Evolutionary conservation across 2,113 vertebrate genomes (phyloP).

Genomic region (Eonycteris spelaea): DNA sequence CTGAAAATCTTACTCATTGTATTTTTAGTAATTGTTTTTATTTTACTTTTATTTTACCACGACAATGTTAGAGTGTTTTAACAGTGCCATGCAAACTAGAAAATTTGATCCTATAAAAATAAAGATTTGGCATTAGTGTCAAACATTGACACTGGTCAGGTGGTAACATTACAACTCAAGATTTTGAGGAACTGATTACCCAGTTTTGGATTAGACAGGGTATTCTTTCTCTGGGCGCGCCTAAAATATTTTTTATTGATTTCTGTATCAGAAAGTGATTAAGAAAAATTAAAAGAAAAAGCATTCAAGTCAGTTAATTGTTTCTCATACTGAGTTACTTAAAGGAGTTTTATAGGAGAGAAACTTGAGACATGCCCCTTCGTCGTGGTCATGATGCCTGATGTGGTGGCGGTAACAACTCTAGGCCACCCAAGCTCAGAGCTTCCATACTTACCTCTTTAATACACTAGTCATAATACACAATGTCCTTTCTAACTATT

Average conservation of each 20-base stretch:
- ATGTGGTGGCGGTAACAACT: rapidly evolving
- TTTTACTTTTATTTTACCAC: background rate
- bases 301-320: background rate
- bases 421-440: background rate
- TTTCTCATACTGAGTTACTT: background rate
- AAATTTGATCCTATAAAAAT: background rate
- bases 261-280: background rate
- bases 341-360: background rate
- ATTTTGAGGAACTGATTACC: background rate
- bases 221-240: background rate
- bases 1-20: background rate
- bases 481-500: background rate
- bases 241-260: background rate
- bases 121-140: background rate
- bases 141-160: background rate
- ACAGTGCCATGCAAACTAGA: background rate
- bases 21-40: background rate
- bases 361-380: background rate
- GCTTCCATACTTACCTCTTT: too few species aligned
- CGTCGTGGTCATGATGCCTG: background rate
- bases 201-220: background rate
- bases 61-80: background rate
- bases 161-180: background rate
- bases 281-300: background rate
- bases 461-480: too few species aligned